Evolutionary conservation across 2,888 invertebrate species (phyloP), one percentile per base, ranked within the genome.

Genomic region (Thereva unica): DNA sequence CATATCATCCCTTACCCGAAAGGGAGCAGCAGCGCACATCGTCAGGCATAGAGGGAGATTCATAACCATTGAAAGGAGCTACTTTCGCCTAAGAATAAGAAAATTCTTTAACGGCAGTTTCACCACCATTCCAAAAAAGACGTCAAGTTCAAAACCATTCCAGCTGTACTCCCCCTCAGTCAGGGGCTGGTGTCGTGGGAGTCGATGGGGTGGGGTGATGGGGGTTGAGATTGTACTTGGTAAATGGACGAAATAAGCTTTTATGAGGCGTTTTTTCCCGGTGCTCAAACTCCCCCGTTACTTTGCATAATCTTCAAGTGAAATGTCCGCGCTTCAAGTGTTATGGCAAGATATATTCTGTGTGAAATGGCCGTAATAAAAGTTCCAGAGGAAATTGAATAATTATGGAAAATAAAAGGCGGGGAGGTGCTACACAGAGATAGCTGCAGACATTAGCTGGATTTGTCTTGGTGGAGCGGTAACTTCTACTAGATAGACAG

Each of bases 341-440:
- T 69, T 67, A 69, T 67, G 63, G 63, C 65, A 44, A 61, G 53
- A 66, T 54, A 66, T 68, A 55, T 63, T 52, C 63, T 67, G 61
- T 55, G 63, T 56, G 63, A 69, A 69, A 69, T 69, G 66, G 57
- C 65, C 55, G 55, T 69, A 65, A 67, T 69, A 66, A 69, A 69
- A 67, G 66, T 61, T 69, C 56, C 45, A 53, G 56, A 67, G 67
- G 67, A 67, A 69, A 69, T 69, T 69, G 69, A 67, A 69, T 69
- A 69, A 69, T 69, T 69, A 69, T 67, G 69, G 66, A 69, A 69
- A 69, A 69, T 69, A 66, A 69, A 66, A 69, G 69, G 66, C 67
- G 49, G 50, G 52, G 50, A 40, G 64, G 53, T 23, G 23, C 23
- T 23, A 52, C 8, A 53, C 53, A 6, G 52, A 40, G 53, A 1